Evolutionary conservation across 2,888 invertebrate species (phyloP), one percentile per base, ranked within the genome.

Genomic region (Euzetes globulus): DNA sequence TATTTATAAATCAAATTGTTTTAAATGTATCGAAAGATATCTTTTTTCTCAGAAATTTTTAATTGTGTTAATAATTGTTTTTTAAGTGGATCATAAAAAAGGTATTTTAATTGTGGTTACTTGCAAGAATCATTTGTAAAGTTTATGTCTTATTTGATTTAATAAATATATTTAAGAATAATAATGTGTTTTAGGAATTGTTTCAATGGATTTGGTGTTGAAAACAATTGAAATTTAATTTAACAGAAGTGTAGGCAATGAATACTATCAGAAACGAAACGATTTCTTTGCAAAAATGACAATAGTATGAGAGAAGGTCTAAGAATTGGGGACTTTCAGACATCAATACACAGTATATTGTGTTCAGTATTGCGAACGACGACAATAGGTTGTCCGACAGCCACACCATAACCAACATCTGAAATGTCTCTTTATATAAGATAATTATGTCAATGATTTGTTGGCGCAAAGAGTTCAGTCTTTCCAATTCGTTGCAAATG

Each of bases 241-340:
- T 68, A 1, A 68, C 45, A 22, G 19, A 68, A 68, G 19, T 37
- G 22, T 41, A 17, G 3, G 68, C 68, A n/a, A 68, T 37, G 22
- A 68, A 68, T 41, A 68, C n/a, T 5, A 68, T 68, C 0, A 68
- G 22, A 68, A 68, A 68, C 3, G 68, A 22, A 13, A 68, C 15
- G 15, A 22, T 68, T 68, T 68, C 15, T 22, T 9, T 19, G 15
- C 68, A 68, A 41, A 68, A 68, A 22, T 68, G 68, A 41, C 37
- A 68, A 41, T 68, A 68, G 45, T 68, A 68, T 37, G 68, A 68
- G 37, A 68, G 3, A 9, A 68, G n/a, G 37, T 68, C 68, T 9
- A 68, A 5, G 1, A 68, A 29, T 68, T 41, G 17, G 3, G 37
- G 7, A n/a, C 37, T 41, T 22, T 68, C 68, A 37, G 37, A 33